Base-by-base conservation (phyloP, 2,797 vertebrate genomes). In the Channa striata region DNA sequence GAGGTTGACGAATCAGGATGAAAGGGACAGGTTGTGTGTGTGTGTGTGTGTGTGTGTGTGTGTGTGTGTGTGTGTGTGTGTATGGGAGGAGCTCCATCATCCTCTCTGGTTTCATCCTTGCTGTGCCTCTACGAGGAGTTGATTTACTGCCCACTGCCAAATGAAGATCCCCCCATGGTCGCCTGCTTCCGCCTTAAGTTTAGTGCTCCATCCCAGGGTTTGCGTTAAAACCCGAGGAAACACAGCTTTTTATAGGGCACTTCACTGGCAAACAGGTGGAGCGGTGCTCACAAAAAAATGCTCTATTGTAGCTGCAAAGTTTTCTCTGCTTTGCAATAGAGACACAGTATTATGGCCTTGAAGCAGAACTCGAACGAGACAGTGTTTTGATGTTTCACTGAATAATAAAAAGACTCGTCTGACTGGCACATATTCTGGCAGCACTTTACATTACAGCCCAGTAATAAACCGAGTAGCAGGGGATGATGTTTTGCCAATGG, bases 81-180 rank as follows among this genome's bases (percentile, higher is more conserved):
- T n/a, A 30, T 25, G 43, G 13, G 11, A 34, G 34, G 57, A 34
- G 72, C 48, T 66, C 62, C 71, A 77, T 75, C 70, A 57, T 44
- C 70, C 50, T 62, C 43, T 50, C 50, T 43, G 74, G 49, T 72
- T 78, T 78, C 53, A 76, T 54, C 68, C 36, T 73, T 62, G 37
- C 48, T 62, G 16, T 65, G 72, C 82, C 80, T 72, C 39, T 3
- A 76, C 83, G 72, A 51, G 39, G 51, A 72, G 66, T 39, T 88
- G 83, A 90, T 91, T 87, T 87, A 91, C 69, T 75, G 65, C 62
- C 56, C 69, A 52, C 43, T 44, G 36, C 71, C n/a, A 25, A 65
- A 81, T 83, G 74, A 83, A 80, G 83, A 80, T 58, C 50, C 77
- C 6, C 82, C 78, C 65, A 68, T 17, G 44, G 53, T 72, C 56